Conservation (phyloP, 2,888 invertebrate species). For the Agrotis ipsilon region DNA sequence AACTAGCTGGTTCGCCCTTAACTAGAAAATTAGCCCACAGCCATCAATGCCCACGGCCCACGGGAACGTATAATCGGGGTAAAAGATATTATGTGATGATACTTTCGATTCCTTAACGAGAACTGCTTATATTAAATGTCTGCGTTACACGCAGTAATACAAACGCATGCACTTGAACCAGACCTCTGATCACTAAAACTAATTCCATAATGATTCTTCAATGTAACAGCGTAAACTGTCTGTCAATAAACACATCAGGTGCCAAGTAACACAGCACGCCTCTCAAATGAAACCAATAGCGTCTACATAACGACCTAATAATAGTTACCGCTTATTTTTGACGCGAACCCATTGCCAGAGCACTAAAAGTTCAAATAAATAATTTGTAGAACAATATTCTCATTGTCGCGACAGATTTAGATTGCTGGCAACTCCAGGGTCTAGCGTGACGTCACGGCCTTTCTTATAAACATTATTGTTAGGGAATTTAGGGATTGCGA, state of each 20-base stretch:
- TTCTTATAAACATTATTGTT: slow-evolving; percentile 64
- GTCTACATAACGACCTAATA: slow-evolving; percentile 40
- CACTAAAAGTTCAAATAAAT: slow-evolving; percentile 58
- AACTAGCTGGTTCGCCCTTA: too few relatives aligned
- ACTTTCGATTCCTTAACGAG: not conserved
- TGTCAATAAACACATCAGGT: slow-evolving; percentile 44
- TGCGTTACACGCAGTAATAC: not conserved
- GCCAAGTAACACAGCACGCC: slow-evolving; percentile 47
- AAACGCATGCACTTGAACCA: slow-evolving; percentile 37
- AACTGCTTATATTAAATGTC: not conserved
- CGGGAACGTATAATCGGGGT: too few relatives aligned
- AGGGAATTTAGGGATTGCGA: slow-evolving; percentile 49
- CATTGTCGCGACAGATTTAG: slow-evolving; percentile 70
- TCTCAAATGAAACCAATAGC: slow-evolving; percentile 55
- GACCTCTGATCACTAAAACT: slow-evolving; percentile 1
- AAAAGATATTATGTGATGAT: not conserved
- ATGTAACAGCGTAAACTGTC: slow-evolving; percentile 36
- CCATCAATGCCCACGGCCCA: too few relatives aligned
- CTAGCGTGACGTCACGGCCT: slow-evolving; percentile 63
- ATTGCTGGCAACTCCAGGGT: slow-evolving; percentile 62
- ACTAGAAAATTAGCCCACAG: too few relatives aligned
- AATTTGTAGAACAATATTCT: slow-evolving; percentile 63
- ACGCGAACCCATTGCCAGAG: slow-evolving; percentile 48
- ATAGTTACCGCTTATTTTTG: slow-evolving; percentile 50
- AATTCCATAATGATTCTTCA: slow-evolving; percentile 10